Conservation (phyloP, 2,113 vertebrate species). For the Lepus americanus region DNA sequence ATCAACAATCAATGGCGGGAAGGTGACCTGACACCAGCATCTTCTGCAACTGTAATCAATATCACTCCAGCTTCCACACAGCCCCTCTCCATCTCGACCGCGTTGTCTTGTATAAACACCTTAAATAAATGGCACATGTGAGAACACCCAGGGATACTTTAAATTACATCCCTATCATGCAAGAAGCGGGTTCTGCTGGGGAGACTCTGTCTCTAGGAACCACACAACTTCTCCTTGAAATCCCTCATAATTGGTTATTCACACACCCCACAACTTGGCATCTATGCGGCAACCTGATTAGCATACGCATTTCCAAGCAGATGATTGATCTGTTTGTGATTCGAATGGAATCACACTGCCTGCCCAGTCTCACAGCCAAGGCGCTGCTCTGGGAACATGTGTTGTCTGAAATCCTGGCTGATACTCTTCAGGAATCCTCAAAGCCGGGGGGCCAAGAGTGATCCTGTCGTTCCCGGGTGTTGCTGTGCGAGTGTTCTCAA, state of each 20-base stretch:
- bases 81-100: constrained; percentile 70
- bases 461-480: background rate
- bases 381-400: background rate
- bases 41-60: constrained; percentile 85
- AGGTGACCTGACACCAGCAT: constrained; percentile 86
- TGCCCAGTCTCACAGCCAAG: background rate
- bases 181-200: constrained; percentile 73
- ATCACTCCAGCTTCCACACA: constrained; percentile 70
- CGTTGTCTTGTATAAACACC: constrained; percentile 82
- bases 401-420: constrained; percentile 66
- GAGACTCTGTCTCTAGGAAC: constrained; percentile 74
- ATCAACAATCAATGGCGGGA: constrained; percentile 86
- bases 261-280: constrained; percentile 48
- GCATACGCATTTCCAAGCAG: constrained; percentile 70
- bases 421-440: constrained; percentile 14
- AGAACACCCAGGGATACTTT: constrained; percentile 80
- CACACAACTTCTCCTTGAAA: constrained; percentile 76
- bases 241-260: constrained; percentile 77
- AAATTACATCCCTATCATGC: constrained; percentile 80
- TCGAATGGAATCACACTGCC: constrained; percentile 53
- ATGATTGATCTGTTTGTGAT: constrained; percentile 62
- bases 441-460: background rate
- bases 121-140: constrained; percentile 77
- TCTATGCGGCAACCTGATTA: constrained; percentile 55
- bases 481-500: no score